These are phyloP conservation scores for Tenthredo mesomela DNA, from an alignment of 2,888 invertebrate species.

Conservation along the genomic window DNA sequence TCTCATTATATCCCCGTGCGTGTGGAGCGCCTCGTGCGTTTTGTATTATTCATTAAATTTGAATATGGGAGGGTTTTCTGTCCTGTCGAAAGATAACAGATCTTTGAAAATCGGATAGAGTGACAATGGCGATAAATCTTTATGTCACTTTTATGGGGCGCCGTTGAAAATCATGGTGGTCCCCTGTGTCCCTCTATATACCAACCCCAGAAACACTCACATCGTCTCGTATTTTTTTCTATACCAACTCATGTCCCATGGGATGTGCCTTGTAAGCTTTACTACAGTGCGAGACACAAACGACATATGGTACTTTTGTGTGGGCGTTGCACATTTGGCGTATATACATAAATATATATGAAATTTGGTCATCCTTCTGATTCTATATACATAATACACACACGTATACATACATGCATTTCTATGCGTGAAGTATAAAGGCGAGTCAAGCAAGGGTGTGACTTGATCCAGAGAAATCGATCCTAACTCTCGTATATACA, in stretches of 20 bases:
- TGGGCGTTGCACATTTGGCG: constrained; percentile 74
- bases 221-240: not conserved
- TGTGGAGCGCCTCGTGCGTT: not conserved
- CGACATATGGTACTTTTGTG: constrained; percentile 71
- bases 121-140: constrained; percentile 65
- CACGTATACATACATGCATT: not conserved
- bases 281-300: constrained; percentile 56
- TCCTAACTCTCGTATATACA: not conserved
- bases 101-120: constrained; percentile 62
- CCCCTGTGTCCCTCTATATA: constrained; percentile 58
- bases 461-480: constrained; percentile 15
- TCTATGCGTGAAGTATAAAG: too few relatives aligned
- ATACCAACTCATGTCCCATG: constrained; percentile 8
- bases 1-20: not conserved
- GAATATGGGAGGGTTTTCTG: constrained; percentile 39
- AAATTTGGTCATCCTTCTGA: not conserved
- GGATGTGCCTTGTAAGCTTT: not conserved
- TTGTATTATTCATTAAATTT: constrained; percentile 40
- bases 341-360: constrained; percentile 20
- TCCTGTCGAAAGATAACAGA: constrained; percentile 51
- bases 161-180: constrained; percentile 70
- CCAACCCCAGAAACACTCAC: constrained; percentile 12
- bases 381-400: not conserved
- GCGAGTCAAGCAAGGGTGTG: not conserved
- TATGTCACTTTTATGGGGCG: constrained; percentile 57